These are phyloP conservation scores for Galemys pyrenaicus DNA, from an alignment of 2,113 vertebrate species.

Conservation along the genomic window DNA sequence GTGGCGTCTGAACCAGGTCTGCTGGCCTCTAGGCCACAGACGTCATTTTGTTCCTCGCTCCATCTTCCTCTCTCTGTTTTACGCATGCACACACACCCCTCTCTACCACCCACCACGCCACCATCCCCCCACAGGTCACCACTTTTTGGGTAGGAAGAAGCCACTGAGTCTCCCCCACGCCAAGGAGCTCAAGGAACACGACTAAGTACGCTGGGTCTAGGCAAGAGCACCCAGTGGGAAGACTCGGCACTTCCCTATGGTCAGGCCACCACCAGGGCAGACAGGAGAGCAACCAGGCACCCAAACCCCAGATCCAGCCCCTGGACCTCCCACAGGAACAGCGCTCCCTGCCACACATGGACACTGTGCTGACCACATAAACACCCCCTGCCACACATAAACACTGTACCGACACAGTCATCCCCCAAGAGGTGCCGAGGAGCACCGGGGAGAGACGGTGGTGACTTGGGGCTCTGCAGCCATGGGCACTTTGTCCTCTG, in stretches of 20 bases:
- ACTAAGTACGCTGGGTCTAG: neutral
- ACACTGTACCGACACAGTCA: neutral
- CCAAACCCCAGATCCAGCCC: neutral
- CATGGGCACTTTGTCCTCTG: neutral
- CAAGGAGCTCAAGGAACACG: neutral
- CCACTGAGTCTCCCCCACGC: neutral
- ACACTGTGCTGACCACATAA: fast-evolving
- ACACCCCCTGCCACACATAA: too few species aligned
- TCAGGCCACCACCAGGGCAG: neutral
- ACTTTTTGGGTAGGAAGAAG: neutral
- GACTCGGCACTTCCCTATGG: neutral
- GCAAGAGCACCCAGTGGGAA: neutral
- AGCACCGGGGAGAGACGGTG: neutral
- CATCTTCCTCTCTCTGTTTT: neutral
- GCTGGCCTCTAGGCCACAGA: neutral
- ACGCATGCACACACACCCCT: neutral
- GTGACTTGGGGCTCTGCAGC: neutral
- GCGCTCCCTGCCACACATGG: too few species aligned
- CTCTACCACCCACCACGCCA: neutral
- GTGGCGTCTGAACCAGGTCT: neutral
- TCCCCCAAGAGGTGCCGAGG: neutral
- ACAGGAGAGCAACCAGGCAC: neutral
- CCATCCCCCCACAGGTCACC: neutral
- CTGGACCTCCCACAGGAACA: too few species aligned
- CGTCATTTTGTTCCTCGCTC: neutral